Conservation (phyloP, 2,797 vertebrate genomes). For the Allobates femoralis region DNA sequence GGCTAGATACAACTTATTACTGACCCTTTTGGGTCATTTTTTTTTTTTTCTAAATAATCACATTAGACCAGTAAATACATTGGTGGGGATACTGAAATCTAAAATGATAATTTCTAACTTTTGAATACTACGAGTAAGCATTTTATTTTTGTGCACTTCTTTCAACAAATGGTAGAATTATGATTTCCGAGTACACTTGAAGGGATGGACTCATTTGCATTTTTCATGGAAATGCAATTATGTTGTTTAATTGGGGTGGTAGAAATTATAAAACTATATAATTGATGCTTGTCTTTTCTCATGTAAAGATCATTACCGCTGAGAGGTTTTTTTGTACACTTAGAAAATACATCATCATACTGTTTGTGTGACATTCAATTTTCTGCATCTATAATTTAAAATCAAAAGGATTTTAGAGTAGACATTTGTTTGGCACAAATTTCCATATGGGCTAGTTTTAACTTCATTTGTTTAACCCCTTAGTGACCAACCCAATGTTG, state of each 20-base stretch:
- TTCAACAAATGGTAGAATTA: conserved; percentile 58
- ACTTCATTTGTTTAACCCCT: background rate
- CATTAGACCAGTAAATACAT: background rate
- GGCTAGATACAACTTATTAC: background rate
- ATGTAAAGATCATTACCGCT: conserved; percentile 61
- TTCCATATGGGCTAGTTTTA: conserved; percentile 29
- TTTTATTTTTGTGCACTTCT: conserved; percentile 47
- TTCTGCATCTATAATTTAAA: conserved; percentile 57
- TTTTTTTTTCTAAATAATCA: background rate
- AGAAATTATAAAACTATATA: conserved; percentile 62
- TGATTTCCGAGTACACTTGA: conserved; percentile 58
- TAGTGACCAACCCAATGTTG: too few species aligned
- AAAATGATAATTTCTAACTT: conserved; percentile 37
- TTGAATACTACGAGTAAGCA: conserved; percentile 45
- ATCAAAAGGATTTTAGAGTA: conserved; percentile 30
- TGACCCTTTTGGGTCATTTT: too few species aligned
- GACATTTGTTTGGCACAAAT: conserved; percentile 25
- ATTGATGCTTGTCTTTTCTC: conserved; percentile 61
- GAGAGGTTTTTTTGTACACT: conserved; percentile 60
- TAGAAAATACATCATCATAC: conserved; percentile 59
- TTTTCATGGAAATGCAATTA: conserved; percentile 61
- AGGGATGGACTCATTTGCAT: conserved; percentile 62
- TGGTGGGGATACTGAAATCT: conserved; percentile 28
- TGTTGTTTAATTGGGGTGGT: conserved; percentile 59
- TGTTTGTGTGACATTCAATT: conserved; percentile 59